A percentile compares a stretch with the other conserved stretches of the same genome.
Evolutionary conservation across 2,888 invertebrate species (phyloP).

Genomic region (Stenodera caucasica): DNA sequence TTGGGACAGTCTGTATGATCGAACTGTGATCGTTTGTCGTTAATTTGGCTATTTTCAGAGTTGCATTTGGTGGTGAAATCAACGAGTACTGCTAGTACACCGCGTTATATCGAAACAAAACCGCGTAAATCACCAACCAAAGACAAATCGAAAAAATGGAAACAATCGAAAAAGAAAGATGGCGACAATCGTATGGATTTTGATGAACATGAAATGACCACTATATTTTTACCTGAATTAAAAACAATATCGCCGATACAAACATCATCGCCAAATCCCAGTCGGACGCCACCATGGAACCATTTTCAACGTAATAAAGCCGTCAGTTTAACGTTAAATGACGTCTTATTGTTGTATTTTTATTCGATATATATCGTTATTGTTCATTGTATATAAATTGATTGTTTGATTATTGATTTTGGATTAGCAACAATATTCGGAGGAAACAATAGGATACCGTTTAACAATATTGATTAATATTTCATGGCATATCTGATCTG

Average conservation of each 20-base stretch:
- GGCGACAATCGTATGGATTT: constrained; percentile 42
- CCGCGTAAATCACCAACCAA: constrained; percentile 50
- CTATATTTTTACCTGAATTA: constrained; percentile 44
- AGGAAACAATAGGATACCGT: constrained; percentile 36
- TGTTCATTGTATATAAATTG: constrained; percentile 27
- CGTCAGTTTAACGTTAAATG: constrained; percentile 20
- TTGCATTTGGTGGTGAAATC: constrained; percentile 51
- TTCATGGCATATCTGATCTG: constrained; percentile 24
- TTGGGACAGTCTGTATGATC: too few relatives aligned
- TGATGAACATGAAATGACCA: constrained; percentile 46
- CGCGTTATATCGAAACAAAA: constrained; percentile 50
- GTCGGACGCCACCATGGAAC: constrained; percentile 49
- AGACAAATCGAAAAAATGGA: constrained; percentile 52
- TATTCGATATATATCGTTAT: constrained; percentile 33
- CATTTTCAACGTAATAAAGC: constrained; percentile 39
- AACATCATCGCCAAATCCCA: constrained; percentile 45
- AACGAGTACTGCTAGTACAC: constrained; percentile 52
- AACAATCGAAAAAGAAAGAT: constrained; percentile 45
- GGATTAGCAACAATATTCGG: constrained; percentile 26
- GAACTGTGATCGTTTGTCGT: too few relatives aligned
- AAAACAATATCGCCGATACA: constrained; percentile 42
- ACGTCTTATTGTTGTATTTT: not conserved
- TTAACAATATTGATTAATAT: constrained; percentile 29
- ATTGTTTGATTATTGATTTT: constrained; percentile 21
- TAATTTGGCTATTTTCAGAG: constrained; percentile 49